Evolutionary conservation across 2,888 invertebrate genomes (phyloP), one percentile per base, ranked within the genome.

Genomic region (Caenorhabditis sp.): DNA sequence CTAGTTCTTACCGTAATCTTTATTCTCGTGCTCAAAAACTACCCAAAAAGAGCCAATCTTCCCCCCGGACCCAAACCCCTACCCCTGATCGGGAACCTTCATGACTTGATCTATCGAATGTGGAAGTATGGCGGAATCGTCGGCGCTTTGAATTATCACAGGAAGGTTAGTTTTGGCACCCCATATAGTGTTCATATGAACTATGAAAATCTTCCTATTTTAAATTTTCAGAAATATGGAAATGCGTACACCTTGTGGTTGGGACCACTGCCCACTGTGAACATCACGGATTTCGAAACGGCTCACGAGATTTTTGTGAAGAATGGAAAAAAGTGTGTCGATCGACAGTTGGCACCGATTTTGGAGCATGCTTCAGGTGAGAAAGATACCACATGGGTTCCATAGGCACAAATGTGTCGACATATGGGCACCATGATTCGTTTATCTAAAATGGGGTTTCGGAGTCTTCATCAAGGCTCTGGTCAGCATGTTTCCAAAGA

Each of bases 61-160:
- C n/a, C n/a, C n/a, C 75, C 75, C 41, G 83, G 83, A 31, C 83
- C 83, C 8, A 2, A 59, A 28, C 79, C 83, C 26, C 68, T 79
- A 14, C 83, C 83, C 8, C 2, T 83, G 0, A 63, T 83, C 31
- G 83, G 83, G 4, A 83, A 79, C 38, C 31, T 80, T 22, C 83
- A 73, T n/a, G 70, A 83, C 14, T 14, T 83, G 14, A 69, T 16
- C 3, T 64, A 68, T 19, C 31, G 26, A 12, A 24, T 38, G 19
- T 54, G 61, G 26, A 38, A n/a, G 10, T 10, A 49, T 8, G 59
- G 68, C n/a, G 64, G 77, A 4, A 77, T 76, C 14, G 73, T 73
- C 5, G 31, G 44, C 19, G 70, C 76, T 19, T 41, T 82, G 66
- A 19, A 73, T 35, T 47, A 41, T 19, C 64, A 54, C 14, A 56